These are phyloP conservation scores for Lissocephala sabroskyi DNA, from an alignment of 2,888 invertebrate species.

Conservation along the genomic window DNA sequence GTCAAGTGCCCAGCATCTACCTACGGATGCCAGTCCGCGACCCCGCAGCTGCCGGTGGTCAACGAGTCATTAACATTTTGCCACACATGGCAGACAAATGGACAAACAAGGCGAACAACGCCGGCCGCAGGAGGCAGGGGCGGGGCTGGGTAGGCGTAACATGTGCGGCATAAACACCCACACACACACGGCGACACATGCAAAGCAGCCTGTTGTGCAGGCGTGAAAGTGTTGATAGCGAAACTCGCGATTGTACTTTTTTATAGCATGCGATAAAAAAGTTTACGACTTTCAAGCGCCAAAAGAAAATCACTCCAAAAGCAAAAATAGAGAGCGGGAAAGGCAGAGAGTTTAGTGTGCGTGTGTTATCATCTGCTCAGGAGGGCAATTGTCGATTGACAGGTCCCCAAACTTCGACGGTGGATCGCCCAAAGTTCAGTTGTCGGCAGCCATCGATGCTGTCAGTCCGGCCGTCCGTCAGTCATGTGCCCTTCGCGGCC, in stretches of 20 bases:
- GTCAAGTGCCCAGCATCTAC: too few relatives aligned
- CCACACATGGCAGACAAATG: conserved; percentile 54
- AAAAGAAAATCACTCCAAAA: not conserved
- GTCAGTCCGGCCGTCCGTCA: not conserved
- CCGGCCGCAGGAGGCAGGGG: conserved; percentile 6
- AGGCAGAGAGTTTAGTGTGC: not conserved
- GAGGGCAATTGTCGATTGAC: too few relatives aligned
- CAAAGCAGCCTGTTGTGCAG: conserved; percentile 24
- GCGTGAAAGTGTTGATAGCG: conserved; percentile 58
- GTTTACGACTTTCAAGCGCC: conserved; percentile 38
- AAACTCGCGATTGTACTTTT: conserved; percentile 51
- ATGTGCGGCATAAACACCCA: conserved; percentile 59
- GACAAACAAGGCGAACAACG: conserved; percentile 11
- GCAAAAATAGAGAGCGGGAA: not conserved
- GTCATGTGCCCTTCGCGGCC: too few relatives aligned
- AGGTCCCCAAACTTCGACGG: too few relatives aligned
- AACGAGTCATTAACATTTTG: conserved; percentile 52
- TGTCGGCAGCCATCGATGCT: too few relatives aligned
- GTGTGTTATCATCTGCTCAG: too few relatives aligned
- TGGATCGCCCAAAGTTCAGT: too few relatives aligned
- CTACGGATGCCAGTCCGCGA: too few relatives aligned
- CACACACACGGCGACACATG: conserved; percentile 8
- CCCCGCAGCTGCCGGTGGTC: too few relatives aligned
- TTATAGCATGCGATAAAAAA: conserved; percentile 52
- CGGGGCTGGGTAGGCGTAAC: conserved; percentile 49